These are phyloP conservation scores for Planococcus citri DNA, from an alignment of 1,140 invertebrate genomes.

Conservation along the genomic window DNA sequence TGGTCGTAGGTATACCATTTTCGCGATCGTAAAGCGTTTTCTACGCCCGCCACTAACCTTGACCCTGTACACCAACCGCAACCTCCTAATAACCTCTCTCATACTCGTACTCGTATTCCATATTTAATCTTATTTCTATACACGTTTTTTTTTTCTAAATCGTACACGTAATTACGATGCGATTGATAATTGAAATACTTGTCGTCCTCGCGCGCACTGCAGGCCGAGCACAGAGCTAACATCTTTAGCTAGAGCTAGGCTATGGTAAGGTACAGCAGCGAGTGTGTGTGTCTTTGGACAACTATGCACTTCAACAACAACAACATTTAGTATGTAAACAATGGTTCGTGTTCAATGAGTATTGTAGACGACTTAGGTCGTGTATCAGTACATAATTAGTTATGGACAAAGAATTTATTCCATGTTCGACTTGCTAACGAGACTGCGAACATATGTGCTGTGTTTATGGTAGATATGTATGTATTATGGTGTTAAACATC, in stretches of 20 bases:
- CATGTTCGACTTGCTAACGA: not conserved
- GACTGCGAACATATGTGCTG: not conserved
- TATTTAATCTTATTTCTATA: too few relatives aligned
- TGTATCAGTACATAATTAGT: not conserved
- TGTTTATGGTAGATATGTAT: too few relatives aligned
- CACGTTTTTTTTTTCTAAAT: not conserved
- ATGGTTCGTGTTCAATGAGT: not conserved
- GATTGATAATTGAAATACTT: not conserved
- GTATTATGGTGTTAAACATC: too few relatives aligned
- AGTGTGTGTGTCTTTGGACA: too few relatives aligned
- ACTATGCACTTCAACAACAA: too few relatives aligned
- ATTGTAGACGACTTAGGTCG: not conserved
- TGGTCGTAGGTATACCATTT: too few relatives aligned
- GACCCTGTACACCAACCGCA: not conserved
- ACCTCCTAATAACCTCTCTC: too few relatives aligned
- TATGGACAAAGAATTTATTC: not conserved
- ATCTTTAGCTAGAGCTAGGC: too few relatives aligned
- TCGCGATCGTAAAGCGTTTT: not conserved
- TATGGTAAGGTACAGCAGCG: too few relatives aligned
- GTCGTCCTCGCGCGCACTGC: not conserved
- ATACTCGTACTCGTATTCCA: not conserved
- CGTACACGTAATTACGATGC: not conserved
- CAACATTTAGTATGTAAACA: too few relatives aligned
- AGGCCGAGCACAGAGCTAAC: too few relatives aligned
- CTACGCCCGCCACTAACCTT: not conserved